Evolutionary conservation across 2,797 vertebrate genomes (phyloP).

Genomic region (Podarcis siculus): DNA sequence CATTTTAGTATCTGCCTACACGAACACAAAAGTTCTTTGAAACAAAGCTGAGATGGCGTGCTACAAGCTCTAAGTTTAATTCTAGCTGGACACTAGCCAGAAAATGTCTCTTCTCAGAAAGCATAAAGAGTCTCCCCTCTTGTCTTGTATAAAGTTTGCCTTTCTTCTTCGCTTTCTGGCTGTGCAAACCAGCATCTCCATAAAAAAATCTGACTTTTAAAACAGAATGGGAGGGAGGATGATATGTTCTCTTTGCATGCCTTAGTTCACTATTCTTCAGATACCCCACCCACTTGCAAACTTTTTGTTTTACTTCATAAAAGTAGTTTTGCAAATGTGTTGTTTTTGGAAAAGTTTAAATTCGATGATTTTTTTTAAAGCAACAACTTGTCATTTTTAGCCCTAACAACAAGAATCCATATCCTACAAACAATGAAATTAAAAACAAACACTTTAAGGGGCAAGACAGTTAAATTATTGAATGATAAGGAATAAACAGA

Average conservation of each 20-base stretch:
- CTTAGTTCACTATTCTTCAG: not conserved
- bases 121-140: not conserved
- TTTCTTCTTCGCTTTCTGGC: conserved; percentile 9
- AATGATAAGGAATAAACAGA: not conserved
- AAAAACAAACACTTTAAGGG: not conserved
- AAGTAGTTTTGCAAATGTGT: not conserved
- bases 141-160: not conserved
- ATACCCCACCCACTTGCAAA: not conserved
- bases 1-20: not conserved
- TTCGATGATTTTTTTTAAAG: not conserved
- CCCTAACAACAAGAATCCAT: not conserved
- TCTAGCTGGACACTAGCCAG: conserved; percentile 9
- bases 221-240: not conserved
- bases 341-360: not conserved
- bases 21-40: not conserved
- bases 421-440: not conserved
- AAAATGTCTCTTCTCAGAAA: conserved; percentile 18
- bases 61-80: conserved; percentile 4
- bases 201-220: not conserved
- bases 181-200: not conserved
- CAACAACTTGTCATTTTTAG: not conserved
- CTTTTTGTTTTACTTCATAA: not conserved
- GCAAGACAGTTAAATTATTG: not conserved
- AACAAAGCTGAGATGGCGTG: conserved; percentile 10
- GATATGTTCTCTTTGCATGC: not conserved